phyloP scores from a whole-genome alignment of 1,140 invertebrate genomes.

The Portunus trituberculatus region DNA sequence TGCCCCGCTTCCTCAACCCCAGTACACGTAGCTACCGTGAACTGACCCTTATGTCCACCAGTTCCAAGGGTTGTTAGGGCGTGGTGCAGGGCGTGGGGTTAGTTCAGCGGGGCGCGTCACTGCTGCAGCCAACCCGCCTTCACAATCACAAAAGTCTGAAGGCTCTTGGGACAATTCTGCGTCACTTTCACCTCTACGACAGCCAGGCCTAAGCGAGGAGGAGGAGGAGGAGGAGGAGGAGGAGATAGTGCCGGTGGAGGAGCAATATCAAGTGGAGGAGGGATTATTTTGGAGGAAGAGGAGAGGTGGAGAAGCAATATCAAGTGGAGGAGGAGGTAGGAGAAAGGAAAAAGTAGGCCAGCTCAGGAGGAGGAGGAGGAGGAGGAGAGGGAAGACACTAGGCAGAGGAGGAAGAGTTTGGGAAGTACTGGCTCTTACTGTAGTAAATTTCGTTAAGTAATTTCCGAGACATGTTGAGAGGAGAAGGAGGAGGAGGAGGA shows the following conservation, averaged over 20 bases:
- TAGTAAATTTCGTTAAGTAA: too few species aligned
- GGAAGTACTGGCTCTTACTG: too few species aligned
- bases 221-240: constrained; percentile 26
- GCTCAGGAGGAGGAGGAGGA: neutral
- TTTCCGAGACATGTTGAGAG: too few species aligned
- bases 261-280: neutral
- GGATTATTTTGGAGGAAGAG: neutral
- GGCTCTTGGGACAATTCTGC: constrained; percentile 7
- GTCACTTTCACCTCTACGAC: constrained; percentile 59
- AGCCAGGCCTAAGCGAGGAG: neutral
- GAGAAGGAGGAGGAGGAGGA: constrained; percentile 13
- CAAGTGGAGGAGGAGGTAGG: constrained; percentile 13
- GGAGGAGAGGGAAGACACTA: neutral
- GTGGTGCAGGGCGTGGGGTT: neutral
- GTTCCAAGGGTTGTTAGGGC: neutral
- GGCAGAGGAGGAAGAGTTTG: neutral
- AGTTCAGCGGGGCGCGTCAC: neutral
- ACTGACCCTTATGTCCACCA: neutral
- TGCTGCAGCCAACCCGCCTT: constrained; percentile 38
- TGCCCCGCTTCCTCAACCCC: neutral
- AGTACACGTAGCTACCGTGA: too few species aligned
- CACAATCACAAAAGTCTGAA: constrained; percentile 58
- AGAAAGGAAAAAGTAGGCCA: neutral
- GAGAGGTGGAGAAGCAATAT: neutral
- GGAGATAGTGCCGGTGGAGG: neutral